These are phyloP conservation scores for Girardinichthys multiradiatus DNA, from an alignment of 2,113 vertebrate genomes.

Conservation along the genomic window DNA sequence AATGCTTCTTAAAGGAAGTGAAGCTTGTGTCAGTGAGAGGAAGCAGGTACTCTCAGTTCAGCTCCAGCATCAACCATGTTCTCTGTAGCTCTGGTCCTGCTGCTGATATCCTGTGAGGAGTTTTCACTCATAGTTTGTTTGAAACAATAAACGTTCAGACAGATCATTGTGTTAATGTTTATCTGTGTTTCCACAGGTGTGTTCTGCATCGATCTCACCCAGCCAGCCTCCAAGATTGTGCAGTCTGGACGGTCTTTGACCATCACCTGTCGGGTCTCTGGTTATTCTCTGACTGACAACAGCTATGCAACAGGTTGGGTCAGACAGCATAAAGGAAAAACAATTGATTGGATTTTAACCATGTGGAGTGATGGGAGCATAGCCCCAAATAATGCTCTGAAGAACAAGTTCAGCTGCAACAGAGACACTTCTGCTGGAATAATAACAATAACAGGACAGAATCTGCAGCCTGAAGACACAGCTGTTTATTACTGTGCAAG, in stretches of 20 bases:
- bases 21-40: too few relatives aligned
- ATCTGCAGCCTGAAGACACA: too few relatives aligned
- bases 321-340: slow-evolving; percentile 38
- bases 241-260: too few relatives aligned
- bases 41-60: too few relatives aligned
- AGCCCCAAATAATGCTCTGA: not conserved
- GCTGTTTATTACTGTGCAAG: slow-evolving; percentile 5
- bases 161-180: not conserved
- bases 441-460: slow-evolving; percentile 43
- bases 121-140: too few relatives aligned
- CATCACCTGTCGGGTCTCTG: slow-evolving; percentile 43
- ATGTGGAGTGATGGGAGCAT: accelerated
- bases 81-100: slow-evolving; percentile 36
- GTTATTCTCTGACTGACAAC: slow-evolving; percentile 39
- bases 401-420: slow-evolving; percentile 46
- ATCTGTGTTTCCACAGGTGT: slow-evolving; percentile 20
- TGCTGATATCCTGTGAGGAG: slow-evolving; percentile 47
- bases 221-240: not conserved
- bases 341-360: not conserved
- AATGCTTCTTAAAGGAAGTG: too few relatives aligned
- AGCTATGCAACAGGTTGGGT: slow-evolving; percentile 50
- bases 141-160: too few relatives aligned
- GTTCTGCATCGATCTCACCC: slow-evolving; percentile 3
- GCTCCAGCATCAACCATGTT: slow-evolving; percentile 19
- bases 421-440: slow-evolving; percentile 44